Base-by-base conservation (phyloP, 2,797 vertebrate species). In the Hozukius guyotensis region DNA sequence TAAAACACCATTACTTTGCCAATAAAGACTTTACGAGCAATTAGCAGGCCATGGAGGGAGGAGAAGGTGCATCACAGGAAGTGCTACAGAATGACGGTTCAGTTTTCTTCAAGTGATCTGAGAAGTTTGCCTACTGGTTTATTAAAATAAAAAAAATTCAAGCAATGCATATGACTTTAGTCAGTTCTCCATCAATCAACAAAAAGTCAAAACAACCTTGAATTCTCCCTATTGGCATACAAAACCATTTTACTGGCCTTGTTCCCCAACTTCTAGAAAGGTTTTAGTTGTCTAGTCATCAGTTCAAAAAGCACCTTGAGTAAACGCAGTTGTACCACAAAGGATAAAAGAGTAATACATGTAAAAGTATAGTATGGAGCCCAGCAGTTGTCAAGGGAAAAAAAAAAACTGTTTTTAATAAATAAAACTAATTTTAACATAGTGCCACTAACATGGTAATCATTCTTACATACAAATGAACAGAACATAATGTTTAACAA, bases 1-100 rank as follows among this genome's bases (percentile, higher is more conserved):
- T 90, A 87, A 89, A 90, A 89, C 84, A 82, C 81, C 20, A 78
- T 88, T 89, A 84, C 75, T 74, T 88, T 46, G 61, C 74, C 83
- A 80, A 77, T 89, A 92, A 85, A 89, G 67, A 73, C 74, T 90
- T 93, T 89, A 91, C 5, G 59, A 90, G 87, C 86, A 88, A 90
- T 93, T 93, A 90, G 76, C 81, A 73, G 75, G 36, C 49, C 59
- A 9, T 42, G 49, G 78, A 69, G 75, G 80, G 29, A 49, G 1
- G 4, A 18, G 7, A n/a, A 49, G 73, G 53, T 18, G 57, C 56
- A 72, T 72, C 59, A 46, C 24, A 75, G 63, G 61, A 61, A 69
- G 52, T 16, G 42, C 42, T n/a, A 31, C 52, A 64, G 13, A 65
- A 49, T n/a, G 25, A 52, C 1, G 10, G 31, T 38, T 69, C 63